Evolutionary conservation across 2,797 vertebrate species (phyloP).

Genomic region (Typhlichthys eigenmanni): DNA sequence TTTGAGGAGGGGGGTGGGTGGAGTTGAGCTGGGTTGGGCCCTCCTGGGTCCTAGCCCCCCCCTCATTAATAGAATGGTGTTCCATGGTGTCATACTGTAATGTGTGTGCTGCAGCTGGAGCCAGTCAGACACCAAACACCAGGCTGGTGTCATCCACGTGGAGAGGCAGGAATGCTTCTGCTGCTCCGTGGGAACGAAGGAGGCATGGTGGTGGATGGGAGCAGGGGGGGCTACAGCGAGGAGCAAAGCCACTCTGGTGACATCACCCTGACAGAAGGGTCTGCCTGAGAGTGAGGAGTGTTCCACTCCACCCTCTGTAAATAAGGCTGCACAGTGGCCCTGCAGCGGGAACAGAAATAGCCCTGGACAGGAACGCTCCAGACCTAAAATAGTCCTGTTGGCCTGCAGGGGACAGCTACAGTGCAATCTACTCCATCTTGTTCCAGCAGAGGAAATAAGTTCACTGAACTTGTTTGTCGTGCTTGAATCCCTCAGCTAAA

Average conservation of each 20-base stretch:
- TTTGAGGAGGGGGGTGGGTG: too few species aligned
- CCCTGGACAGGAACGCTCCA: conserved; percentile 38
- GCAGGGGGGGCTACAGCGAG: conserved; percentile 10
- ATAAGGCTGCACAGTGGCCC: conserved; percentile 1
- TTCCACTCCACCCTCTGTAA: conserved; percentile 50
- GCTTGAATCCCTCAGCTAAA: conserved; percentile 9
- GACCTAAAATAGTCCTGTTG: conserved; percentile 48
- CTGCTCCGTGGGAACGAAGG: conserved; percentile 63
- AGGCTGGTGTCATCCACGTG: too few species aligned
- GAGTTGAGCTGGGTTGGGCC: too few species aligned
- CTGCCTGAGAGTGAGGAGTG: conserved; percentile 45
- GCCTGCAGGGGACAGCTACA: conserved; percentile 22
- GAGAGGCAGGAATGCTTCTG: too few species aligned
- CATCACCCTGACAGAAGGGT: conserved; percentile 29
- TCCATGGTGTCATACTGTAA: too few species aligned
- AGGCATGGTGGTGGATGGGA: conserved; percentile 54
- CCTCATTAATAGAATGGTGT: too few species aligned
- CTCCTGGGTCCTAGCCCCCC: too few species aligned
- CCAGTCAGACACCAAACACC: conserved; percentile 16
- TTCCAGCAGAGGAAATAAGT: conserved; percentile 33
- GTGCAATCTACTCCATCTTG: conserved; percentile 34
- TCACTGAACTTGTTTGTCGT: conserved; percentile 29
- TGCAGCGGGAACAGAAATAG: conserved; percentile 44
- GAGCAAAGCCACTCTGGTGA: conserved; percentile 30
- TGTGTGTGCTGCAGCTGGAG: conserved; percentile 10